Conservation (phyloP, 2,113 vertebrate species). For the Poeciliopsis prolifica region DNA sequence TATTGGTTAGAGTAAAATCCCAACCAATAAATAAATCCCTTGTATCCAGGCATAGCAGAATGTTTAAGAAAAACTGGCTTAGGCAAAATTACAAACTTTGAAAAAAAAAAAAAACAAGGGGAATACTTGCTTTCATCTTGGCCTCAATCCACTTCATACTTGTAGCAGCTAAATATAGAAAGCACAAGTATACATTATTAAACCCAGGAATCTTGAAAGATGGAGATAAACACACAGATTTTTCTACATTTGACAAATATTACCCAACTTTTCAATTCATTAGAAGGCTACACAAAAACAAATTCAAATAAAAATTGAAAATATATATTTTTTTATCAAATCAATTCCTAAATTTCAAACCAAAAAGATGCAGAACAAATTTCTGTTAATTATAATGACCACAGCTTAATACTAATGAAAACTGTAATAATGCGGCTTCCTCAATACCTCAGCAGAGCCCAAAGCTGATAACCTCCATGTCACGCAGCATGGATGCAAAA, state of each 20-base stretch:
- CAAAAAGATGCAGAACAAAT: background rate
- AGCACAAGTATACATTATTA: background rate
- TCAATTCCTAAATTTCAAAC: background rate
- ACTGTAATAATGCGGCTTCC: background rate
- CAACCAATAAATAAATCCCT: no score
- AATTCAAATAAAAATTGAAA: no score
- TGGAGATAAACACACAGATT: background rate
- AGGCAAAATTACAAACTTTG: no score
- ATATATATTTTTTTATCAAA: no score
- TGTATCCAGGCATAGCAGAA: no score
- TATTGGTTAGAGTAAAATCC: no score
- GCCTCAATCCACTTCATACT: conserved; percentile 99
- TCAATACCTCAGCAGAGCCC: background rate
- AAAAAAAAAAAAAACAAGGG: background rate
- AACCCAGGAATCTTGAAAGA: background rate
- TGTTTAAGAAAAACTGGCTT: no score
- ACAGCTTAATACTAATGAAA: background rate
- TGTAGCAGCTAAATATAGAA: conserved; percentile 88
- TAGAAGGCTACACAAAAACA: no score
- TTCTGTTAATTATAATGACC: background rate
- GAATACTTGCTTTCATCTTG: conserved; percentile 95
- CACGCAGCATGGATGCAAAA: background rate
- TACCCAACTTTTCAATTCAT: background rate
- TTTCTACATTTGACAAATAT: background rate
- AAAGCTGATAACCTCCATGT: background rate